These are phyloP conservation scores for Aegotheles bennettii DNA, from an alignment of 2,113 vertebrate genomes.

Conservation along the genomic window DNA sequence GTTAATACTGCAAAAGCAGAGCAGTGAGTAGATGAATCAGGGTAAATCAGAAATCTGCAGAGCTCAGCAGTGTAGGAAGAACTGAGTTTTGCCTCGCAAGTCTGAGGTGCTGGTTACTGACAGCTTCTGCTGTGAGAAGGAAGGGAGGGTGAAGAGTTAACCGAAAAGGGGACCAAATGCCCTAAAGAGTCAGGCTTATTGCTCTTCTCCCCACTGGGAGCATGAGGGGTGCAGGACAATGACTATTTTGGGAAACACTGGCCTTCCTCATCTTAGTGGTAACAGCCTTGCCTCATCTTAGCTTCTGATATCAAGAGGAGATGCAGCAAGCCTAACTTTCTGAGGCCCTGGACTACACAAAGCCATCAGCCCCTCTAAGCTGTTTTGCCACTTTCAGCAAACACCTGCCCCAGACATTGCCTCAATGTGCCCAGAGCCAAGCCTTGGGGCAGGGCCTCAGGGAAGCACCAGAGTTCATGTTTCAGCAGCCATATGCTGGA, in stretches of 20 bases:
- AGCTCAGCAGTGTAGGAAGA: neutral
- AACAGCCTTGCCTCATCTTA: neutral
- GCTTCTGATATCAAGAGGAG: neutral
- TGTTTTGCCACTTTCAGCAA: neutral
- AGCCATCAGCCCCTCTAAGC: neutral
- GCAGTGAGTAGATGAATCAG: neutral
- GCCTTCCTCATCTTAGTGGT: neutral
- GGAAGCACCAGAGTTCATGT: neutral
- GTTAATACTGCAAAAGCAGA: neutral
- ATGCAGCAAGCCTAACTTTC: neutral
- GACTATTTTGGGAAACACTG: neutral
- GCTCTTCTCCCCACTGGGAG: neutral
- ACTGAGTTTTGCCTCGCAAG: neutral
- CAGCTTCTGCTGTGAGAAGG: neutral
- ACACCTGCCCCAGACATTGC: neutral
- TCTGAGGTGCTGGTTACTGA: neutral
- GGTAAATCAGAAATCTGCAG: neutral
- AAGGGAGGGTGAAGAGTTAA: neutral
- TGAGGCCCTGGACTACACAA: too few relatives aligned
- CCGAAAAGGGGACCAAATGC: neutral
- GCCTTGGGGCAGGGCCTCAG: neutral
- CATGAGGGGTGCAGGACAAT: accelerated
- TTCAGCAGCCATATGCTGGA: neutral
- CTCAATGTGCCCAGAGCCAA: accelerated
- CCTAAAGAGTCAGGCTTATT: neutral